phyloP scores from a whole-genome alignment of 1,140 invertebrate genomes.

The Pachypeltis micranthus region DNA sequence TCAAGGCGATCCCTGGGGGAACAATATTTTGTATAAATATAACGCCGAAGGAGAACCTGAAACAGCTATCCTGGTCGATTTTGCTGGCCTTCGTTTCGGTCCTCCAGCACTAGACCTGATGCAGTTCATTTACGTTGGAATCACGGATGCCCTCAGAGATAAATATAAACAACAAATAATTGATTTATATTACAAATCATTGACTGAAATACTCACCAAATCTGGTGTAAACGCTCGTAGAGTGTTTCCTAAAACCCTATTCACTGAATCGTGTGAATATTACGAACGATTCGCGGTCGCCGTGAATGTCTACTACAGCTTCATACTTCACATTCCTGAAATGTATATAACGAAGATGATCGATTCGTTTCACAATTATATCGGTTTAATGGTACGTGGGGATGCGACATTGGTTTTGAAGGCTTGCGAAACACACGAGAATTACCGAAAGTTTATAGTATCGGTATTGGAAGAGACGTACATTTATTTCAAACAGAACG shows the following conservation, averaged over 20 bases:
- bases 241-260: not conserved
- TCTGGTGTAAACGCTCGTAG: not conserved
- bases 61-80: conserved; percentile 12
- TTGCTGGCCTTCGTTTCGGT: not conserved
- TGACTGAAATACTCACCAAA: not conserved
- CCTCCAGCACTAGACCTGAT: conserved; percentile 11
- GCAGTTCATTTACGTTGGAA: conserved; percentile 13
- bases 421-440: not conserved
- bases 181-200: not conserved
- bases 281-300: conserved; percentile 3
- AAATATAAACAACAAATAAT: not conserved
- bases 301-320: not conserved
- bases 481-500: no score
- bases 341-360: not conserved
- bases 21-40: no score
- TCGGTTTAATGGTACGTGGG: conserved; percentile 1
- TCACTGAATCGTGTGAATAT: not conserved
- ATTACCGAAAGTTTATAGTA: no score
- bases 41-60: no score
- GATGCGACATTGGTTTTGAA: not conserved
- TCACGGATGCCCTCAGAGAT: not conserved
- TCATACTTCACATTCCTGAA: not conserved
- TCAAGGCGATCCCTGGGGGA: no score
- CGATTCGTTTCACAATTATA: not conserved
- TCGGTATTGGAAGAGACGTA: no score